Base-by-base conservation (phyloP, 2,113 vertebrate genomes). In the Bathybates hornii region DNA sequence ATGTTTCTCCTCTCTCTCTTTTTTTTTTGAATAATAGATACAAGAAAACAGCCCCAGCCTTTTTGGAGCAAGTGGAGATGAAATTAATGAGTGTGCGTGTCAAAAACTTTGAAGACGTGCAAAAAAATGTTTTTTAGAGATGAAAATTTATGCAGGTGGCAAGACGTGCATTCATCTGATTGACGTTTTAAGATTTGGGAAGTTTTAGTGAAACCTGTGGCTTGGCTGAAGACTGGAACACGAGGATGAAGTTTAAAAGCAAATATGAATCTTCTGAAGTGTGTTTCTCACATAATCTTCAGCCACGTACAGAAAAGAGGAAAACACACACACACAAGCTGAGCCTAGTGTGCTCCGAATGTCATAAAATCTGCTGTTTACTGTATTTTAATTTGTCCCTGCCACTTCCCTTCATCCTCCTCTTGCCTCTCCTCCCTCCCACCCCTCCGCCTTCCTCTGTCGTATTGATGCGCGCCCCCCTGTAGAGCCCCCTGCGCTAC, bases 381-480 rank as follows among this genome's bases (percentile, higher is more conserved):
- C 86, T 52, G 36, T 87, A 48, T 89, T 90, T 86, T 92, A 92
- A 94, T 93, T 82, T 81, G 59, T 81, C 57, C 76, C 80, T 4
- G 80, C 14, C 71, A 82, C 84, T 84, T 84, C 80, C 71, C 86
- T 76, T 63, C 61, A 7, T 38, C 85, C 53, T 73, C 81, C 24
- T 66, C 76, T 56, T 48, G 68, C 29, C 16, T 38, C n/a, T 34
- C 9, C 4, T 7, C 71, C 73, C 79, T 38, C 66, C 73, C 83
- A 1, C 84, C 52, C 14, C 38, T 27, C 82, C n/a, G 4, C 59
- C 50, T 89, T 83, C 81, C 86, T 81, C 87, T 34, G 83, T 84
- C 17, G 56, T 94, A 94, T 95, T 89, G 94, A 95, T 80, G 93
- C 27, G 43, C 17, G 11, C 80, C 85, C 89, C 91, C 92, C 86